Base-by-base conservation (phyloP, 2,797 vertebrate species). In the Vipera ursinii region DNA sequence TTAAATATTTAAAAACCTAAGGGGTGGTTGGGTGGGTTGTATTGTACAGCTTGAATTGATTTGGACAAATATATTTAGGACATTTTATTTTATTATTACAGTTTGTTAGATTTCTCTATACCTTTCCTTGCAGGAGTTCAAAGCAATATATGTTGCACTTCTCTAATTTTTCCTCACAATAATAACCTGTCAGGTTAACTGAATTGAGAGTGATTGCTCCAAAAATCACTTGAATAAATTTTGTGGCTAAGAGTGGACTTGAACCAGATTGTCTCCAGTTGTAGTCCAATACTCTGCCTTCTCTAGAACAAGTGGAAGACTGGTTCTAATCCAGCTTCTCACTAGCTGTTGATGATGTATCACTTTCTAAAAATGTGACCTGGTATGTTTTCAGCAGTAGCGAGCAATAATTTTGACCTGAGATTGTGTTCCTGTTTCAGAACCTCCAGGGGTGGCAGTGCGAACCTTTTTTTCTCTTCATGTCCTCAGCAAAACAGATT, bases 401-500 rank as follows among this genome's bases (percentile, higher is more conserved):
- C 69, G 86, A 44, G 56, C 92, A 87, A 88, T 96, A 95, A 96
- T 96, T 96, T 93, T 65, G 87, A 95, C 94, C 78, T 96, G 85
- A 59, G 57, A 20, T 90, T 57, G 6, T 55, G 3, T 96, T 95
- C 38, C 93, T 69, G 95, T 78, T 96, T 94, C 95, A 97, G 98
- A 88, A 86, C 97, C 96, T 90, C 94, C 96, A 95, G 98, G 98
- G 94, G 94, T 98, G 94, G 69, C 95, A 92, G 97, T 96, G 95
- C 96, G 98, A 95, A 97, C 93, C 0, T 97, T 96, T 0, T 97
- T 98, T 96, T 98, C 99, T 2, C 97, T 99, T 78, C 98, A 98
- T 20, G 95, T 99, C 91, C 97, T 99, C 97, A 98, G 98, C 97
- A 99, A 98, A 97, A 98, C 96, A 91, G 98, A 99, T 95, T 93